Conservation (phyloP, 2,113 vertebrate species). For the Triplophysa tibetana region DNA sequence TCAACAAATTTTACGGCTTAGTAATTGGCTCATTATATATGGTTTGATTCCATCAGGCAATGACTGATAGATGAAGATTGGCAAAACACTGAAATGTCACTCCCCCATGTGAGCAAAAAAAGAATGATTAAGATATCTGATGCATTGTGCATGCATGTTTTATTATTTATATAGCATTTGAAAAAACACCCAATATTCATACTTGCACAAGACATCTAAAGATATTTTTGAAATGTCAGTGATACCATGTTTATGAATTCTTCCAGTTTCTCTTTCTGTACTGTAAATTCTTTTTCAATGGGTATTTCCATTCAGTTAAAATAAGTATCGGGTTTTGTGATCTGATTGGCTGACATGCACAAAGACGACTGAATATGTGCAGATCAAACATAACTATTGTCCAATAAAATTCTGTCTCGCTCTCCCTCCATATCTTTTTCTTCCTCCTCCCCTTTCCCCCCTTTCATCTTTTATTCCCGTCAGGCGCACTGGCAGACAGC, state of each 20-base stretch:
- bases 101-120: constrained; percentile 54
- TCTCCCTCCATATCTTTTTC: not conserved
- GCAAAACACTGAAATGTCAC: constrained; percentile 55
- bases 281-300: not conserved
- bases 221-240: too few species aligned
- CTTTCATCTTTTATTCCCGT: constrained; percentile 38
- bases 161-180: not conserved
- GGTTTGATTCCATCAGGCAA: constrained; percentile 58
- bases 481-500: constrained; percentile 48
- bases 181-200: not conserved
- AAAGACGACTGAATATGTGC: constrained; percentile 18
- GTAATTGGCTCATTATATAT: constrained; percentile 60
- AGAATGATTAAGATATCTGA: not conserved
- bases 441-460: not conserved
- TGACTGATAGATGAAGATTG: constrained; percentile 58
- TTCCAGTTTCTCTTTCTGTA: not conserved
- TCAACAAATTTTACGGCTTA: constrained; percentile 48
- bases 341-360: not conserved
- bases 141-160: not conserved
- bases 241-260: too few species aligned
- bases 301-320: constrained; percentile 28
- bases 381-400: not conserved
- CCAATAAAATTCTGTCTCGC: constrained; percentile 8
- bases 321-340: constrained; percentile 9
- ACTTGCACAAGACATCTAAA: not conserved